A percentile compares a stretch with the other conserved stretches of the same genome.
phyloP scores from a whole-genome alignment of 2,113 vertebrate species.

The Catharus fuscescens region DNA sequence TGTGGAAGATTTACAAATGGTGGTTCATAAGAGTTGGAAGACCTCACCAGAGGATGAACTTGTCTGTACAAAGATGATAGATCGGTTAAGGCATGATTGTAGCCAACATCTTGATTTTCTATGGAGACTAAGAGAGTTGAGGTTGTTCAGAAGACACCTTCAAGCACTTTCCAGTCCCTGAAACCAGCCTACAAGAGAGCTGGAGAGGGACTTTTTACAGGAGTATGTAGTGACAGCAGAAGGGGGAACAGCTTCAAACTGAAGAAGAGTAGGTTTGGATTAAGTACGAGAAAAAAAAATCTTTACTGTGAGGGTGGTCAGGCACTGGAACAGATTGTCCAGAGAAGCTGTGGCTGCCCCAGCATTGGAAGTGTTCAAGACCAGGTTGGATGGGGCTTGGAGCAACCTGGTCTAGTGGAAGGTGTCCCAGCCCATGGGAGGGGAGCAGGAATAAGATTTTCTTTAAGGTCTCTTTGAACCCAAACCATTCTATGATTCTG shows the following conservation, averaged over 20 bases:
- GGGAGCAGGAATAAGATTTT: neutral
- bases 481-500: neutral
- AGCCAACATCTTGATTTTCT: neutral
- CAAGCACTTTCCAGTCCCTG: neutral
- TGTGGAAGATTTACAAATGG: neutral
- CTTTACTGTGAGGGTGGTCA: neutral
- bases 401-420: neutral
- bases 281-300: neutral
- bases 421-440: neutral
- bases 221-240: neutral
- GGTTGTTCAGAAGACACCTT: neutral
- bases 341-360: neutral
- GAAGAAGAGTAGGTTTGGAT: neutral
- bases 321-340: neutral
- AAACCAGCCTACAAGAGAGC: neutral
- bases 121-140: neutral
- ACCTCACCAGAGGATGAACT: neutral
- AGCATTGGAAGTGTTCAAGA: neutral
- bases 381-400: neutral
- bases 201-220: neutral
- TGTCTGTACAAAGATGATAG: neutral
- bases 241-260: neutral
- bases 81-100: neutral
- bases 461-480: neutral
- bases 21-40: neutral